Evolutionary conservation across 2,888 invertebrate species (phyloP).

Genomic region (Zaprionus obscuricornis): DNA sequence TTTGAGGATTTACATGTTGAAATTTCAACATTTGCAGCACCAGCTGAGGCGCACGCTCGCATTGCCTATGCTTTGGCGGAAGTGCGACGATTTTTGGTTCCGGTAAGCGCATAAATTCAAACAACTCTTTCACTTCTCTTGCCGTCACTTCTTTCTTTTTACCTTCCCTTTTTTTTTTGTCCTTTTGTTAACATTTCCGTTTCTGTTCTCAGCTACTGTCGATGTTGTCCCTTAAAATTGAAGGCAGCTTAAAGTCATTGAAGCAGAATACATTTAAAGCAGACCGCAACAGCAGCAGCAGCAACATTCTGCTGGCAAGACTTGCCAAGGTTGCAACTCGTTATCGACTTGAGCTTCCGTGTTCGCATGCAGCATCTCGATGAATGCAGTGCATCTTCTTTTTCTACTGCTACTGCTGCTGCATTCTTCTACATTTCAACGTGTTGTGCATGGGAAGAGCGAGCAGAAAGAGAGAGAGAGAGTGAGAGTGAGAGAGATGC

Average conservation of each 20-base stretch:
- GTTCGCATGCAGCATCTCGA: conserved; percentile 40
- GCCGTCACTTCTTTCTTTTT: too few relatives aligned
- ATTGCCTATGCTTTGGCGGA: conserved; percentile 93
- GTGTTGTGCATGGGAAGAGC: too few relatives aligned
- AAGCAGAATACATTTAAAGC: too few relatives aligned
- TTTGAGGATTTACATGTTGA: conserved; percentile 96
- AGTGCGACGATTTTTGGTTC: conserved; percentile 91
- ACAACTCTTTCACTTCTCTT: background rate
- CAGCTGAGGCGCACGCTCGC: conserved; percentile 94
- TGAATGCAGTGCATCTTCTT: conserved; percentile 40
- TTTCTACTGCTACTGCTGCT: background rate
- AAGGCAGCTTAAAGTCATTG: too few relatives aligned
- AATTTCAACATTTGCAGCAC: conserved; percentile 95
- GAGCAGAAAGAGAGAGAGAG: too few relatives aligned
- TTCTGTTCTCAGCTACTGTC: too few relatives aligned
- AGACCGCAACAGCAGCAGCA: background rate
- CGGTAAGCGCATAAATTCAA: conserved; percentile 85
- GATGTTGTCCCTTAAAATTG: too few relatives aligned
- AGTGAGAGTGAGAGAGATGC: too few relatives aligned
- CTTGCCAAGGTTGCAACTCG: conserved; percentile 67
- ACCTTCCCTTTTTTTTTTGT: conserved; percentile 24
- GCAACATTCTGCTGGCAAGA: conserved; percentile 3
- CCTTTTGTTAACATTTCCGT: conserved; percentile 22
- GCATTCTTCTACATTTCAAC: conserved; percentile 16
- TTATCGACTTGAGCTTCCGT: conserved; percentile 72